These are phyloP conservation scores for Ennomos quercinarius DNA, from an alignment of 2,888 invertebrate genomes.

Conservation along the genomic window DNA sequence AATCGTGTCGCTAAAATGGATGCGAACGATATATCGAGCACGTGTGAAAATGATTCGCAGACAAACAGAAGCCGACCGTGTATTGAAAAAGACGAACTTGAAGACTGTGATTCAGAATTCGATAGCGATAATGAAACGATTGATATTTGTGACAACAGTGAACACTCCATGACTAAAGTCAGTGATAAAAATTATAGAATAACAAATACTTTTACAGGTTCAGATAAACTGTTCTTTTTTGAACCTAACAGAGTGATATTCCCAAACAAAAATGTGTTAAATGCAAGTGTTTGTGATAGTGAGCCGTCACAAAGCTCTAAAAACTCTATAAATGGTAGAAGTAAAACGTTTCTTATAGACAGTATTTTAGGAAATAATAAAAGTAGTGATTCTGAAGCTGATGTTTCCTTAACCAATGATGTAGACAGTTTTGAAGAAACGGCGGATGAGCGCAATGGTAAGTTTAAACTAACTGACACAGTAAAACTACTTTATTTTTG, in stretches of 20 bases:
- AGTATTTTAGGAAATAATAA: conserved; percentile 81
- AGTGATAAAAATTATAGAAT: conserved; percentile 50
- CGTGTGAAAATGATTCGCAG: conserved; percentile 67
- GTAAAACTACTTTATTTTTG: too few relatives aligned
- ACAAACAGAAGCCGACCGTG: conserved; percentile 48
- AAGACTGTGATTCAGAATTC: conserved; percentile 68
- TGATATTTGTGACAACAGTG: conserved; percentile 80
- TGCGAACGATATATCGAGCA: conserved; percentile 74
- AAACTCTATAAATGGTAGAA: conserved; percentile 60
- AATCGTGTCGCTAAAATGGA: conserved; percentile 56
- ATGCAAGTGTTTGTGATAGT: conserved; percentile 50
- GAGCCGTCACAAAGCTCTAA: conserved; percentile 53
- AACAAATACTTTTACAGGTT: conserved; percentile 48
- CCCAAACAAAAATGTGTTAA: conserved; percentile 56
- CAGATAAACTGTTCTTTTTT: conserved; percentile 59
- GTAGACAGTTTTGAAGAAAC: conserved; percentile 66
- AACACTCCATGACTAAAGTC: conserved; percentile 48
- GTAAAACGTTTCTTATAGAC: conserved; percentile 85
- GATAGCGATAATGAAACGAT: conserved; percentile 81
- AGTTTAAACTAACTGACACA: conserved; percentile 20
- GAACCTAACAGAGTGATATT: conserved; percentile 58
- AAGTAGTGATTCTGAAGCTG: conserved; percentile 48
- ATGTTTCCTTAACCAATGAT: conserved; percentile 44
- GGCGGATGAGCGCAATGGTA: conserved; percentile 79
- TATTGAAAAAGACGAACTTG: conserved; percentile 50